phyloP scores from a whole-genome alignment of 2,113 vertebrate genomes.

The Calonectris borealis region DNA sequence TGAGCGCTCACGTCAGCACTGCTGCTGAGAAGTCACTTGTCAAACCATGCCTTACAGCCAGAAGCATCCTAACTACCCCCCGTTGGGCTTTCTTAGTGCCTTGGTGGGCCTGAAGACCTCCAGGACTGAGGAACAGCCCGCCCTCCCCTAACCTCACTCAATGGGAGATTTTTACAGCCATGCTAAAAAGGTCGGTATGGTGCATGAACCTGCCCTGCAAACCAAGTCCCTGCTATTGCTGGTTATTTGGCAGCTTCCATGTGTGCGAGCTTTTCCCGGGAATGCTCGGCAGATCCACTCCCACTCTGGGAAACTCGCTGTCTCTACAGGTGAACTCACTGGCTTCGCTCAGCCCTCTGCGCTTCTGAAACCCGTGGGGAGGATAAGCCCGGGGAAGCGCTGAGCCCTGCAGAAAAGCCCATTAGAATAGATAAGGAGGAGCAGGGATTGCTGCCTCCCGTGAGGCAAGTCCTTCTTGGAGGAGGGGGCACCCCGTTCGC shows the following conservation, averaged over 20 bases:
- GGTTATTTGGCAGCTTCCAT: background rate
- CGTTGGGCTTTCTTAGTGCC: background rate
- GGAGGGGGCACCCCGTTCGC: background rate
- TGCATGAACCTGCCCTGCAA: background rate
- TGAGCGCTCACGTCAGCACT: accelerated
- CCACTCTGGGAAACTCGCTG: background rate
- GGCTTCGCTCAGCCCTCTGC: background rate
- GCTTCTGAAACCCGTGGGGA: background rate
- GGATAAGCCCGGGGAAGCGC: background rate
- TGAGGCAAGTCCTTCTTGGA: background rate
- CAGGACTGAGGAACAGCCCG: background rate
- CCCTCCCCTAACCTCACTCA: background rate
- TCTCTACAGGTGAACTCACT: background rate
- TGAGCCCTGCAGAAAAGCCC: conserved; percentile 14
- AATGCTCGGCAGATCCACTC: background rate
- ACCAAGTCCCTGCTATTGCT: accelerated
- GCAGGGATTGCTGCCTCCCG: background rate
- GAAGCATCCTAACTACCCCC: background rate
- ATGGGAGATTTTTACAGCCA: background rate
- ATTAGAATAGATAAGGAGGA: conserved; percentile 33
- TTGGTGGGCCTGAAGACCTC: background rate
- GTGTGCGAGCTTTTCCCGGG: background rate
- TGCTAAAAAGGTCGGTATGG: accelerated
- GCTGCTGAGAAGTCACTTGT: background rate
- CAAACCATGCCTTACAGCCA: background rate